Evolutionary conservation across 2,113 vertebrate genomes (phyloP).

Genomic region (Prolemur simus): DNA sequence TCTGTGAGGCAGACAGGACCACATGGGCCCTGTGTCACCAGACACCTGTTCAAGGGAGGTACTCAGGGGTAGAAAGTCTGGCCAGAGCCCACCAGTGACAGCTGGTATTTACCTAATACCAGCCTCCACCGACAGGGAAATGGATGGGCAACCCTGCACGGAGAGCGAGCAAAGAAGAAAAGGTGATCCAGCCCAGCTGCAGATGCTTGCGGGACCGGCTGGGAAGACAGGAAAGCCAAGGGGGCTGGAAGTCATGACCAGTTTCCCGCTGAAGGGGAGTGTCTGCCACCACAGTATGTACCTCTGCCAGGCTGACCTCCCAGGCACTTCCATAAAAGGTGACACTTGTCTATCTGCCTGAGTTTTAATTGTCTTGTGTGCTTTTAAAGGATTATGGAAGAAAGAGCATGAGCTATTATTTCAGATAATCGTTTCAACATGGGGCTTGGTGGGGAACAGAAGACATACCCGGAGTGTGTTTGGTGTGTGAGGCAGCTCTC

Average conservation of each 20-base stretch:
- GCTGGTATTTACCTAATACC: not conserved
- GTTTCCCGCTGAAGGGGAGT: not conserved
- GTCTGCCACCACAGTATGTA: rapidly evolving
- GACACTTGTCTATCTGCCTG: not conserved
- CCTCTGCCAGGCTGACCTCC: rapidly evolving
- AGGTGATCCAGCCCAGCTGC: not conserved
- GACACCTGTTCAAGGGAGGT: constrained; percentile 64
- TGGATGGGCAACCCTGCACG: not conserved
- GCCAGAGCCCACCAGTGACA: constrained; percentile 23
- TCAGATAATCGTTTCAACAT: constrained; percentile 15
- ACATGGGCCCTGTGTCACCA: constrained; percentile 28
- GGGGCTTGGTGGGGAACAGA: not conserved
- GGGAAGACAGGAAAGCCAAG: not conserved
- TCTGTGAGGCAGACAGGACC: constrained; percentile 56
- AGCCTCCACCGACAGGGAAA: not conserved
- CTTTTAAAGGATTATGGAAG: not conserved
- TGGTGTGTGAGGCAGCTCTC: not conserved
- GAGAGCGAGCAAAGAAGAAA: not conserved
- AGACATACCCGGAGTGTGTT: not conserved
- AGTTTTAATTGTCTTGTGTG: not conserved
- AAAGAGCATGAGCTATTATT: not conserved
- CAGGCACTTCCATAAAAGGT: not conserved
- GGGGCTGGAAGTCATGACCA: not conserved
- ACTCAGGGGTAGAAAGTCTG: not conserved
- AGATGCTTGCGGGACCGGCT: too few species aligned